A percentile compares a stretch with the other conserved stretches of the same genome.
These are phyloP conservation scores for Spongilla lacustris DNA, from an alignment of 37 sponge, comb jelly and placozoan species.

Conservation along the genomic window DNA sequence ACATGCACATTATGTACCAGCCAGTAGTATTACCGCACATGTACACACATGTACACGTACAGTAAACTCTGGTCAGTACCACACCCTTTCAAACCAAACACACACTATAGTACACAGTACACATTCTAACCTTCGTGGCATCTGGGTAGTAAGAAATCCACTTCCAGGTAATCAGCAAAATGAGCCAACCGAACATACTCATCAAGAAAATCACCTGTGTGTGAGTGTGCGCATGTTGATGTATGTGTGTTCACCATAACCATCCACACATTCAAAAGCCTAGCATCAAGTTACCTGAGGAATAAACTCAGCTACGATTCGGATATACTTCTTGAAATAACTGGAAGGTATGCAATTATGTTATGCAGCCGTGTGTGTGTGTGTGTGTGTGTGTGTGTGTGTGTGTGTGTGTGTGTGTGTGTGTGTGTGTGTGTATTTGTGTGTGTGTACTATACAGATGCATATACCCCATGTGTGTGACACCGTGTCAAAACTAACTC, in stretches of 20 bases:
- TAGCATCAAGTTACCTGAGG: slow-evolving; percentile 34
- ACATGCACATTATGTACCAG: no score
- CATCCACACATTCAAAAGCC: background rate
- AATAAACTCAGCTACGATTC: slow-evolving; percentile 74
- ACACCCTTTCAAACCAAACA: no score
- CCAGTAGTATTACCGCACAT: no score
- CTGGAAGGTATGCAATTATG: slow-evolving; percentile 17
- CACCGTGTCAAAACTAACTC: no score
- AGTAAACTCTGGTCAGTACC: no score
- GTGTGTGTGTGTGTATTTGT: no score
- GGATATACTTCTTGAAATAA: slow-evolving; percentile 81
- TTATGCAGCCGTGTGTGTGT: no score
- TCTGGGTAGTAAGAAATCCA: slow-evolving; percentile 65
- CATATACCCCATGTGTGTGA: no score
- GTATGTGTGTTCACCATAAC: slow-evolving; percentile 4
- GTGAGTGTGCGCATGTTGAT: background rate
- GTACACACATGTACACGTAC: no score
- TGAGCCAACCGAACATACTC: slow-evolving; percentile 92
- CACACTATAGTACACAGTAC: background rate
- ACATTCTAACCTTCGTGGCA: background rate
- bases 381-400: background rate
- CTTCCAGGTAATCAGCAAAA: slow-evolving; percentile 90
- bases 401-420: background rate
- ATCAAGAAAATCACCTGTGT: slow-evolving; percentile 87
- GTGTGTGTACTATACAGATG: no score